Evolutionary conservation across 2,797 vertebrate species (phyloP).

Genomic region (Megaceryle alcyon): DNA sequence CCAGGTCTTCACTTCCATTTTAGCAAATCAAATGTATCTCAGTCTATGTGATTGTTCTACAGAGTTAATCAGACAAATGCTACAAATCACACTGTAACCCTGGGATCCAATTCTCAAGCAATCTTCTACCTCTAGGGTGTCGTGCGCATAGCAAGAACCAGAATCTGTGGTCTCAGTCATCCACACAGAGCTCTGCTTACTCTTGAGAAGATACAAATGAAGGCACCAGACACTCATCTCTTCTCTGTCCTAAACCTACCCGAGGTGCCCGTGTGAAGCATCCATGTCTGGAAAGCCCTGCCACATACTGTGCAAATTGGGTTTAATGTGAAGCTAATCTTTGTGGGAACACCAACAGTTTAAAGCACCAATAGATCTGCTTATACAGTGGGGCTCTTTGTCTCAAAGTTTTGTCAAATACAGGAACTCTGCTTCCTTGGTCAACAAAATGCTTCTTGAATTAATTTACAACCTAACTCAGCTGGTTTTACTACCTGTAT

Average conservation of each 20-base stretch:
- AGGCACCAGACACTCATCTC: neutral
- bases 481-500: no score
- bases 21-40: slow-evolving; percentile 7
- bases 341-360: no score
- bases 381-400: no score
- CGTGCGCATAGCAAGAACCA: neutral
- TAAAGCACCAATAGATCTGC: no score
- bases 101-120: neutral
- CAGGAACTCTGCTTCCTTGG: no score
- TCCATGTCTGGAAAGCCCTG: no score
- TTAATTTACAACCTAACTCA: no score
- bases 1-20: neutral
- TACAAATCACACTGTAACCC: neutral
- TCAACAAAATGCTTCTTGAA: no score
- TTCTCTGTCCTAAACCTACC: neutral
- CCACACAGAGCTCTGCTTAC: neutral
- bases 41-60: neutral
- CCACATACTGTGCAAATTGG: no score
- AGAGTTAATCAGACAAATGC: neutral
- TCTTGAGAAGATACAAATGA: neutral
- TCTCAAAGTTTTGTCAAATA: no score
- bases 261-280: no score
- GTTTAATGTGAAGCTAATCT: no score
- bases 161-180: neutral
- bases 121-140: neutral